phyloP scores from a whole-genome alignment of 1,140 invertebrate genomes.

The Zaprionus capensis region DNA sequence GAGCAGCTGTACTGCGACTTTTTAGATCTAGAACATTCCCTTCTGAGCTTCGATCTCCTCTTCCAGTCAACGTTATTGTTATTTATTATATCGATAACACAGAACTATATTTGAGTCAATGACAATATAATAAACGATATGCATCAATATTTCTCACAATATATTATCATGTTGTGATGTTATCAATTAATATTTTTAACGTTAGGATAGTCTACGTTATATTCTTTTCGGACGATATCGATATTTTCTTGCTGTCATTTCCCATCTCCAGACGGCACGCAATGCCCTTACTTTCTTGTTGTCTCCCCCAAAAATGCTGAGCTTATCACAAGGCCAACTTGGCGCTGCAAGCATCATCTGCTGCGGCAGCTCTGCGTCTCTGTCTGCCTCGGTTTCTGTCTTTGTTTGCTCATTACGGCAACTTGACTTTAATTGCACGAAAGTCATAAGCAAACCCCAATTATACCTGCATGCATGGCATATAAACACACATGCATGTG shows the following conservation, averaged over 20 bases:
- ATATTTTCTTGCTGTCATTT: neutral
- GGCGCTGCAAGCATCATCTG: constrained; percentile 57
- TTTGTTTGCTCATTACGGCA: constrained; percentile 77
- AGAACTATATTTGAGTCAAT: neutral
- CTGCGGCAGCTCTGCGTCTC: constrained; percentile 41
- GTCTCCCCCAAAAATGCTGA: neutral
- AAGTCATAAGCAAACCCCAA: constrained; percentile 52
- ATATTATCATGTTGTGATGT: too few relatives aligned
- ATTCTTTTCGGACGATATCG: neutral
- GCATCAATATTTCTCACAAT: neutral
- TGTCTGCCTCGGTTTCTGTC: constrained; percentile 53
- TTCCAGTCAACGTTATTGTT: too few relatives aligned
- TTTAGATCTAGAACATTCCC: too few relatives aligned
- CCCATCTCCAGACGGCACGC: neutral
- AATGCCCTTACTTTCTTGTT: constrained; percentile 7
- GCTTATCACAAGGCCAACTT: neutral
- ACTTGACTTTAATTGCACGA: constrained; percentile 79
- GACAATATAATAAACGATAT: neutral
- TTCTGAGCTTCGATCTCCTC: too few relatives aligned
- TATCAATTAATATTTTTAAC: neutral
- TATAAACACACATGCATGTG: constrained; percentile 2
- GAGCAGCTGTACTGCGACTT: too few relatives aligned
- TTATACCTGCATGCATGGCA: constrained; percentile 18
- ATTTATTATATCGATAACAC: too few relatives aligned
- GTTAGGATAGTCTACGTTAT: too few relatives aligned